Conservation (phyloP, 1,140 invertebrate species). For the Brachionus angularis region DNA sequence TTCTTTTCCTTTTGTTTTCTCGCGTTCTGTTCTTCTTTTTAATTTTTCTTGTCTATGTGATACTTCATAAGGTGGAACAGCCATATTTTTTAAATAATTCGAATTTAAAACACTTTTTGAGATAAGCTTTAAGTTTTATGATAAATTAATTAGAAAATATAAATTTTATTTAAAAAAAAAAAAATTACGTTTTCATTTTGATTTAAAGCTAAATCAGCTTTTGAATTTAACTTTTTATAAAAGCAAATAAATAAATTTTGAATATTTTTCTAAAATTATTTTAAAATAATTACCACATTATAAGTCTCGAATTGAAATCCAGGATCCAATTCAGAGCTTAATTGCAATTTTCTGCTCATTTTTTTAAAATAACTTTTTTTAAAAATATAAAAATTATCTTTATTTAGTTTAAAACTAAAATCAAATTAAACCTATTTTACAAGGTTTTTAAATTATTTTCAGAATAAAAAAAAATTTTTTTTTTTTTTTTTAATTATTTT, state of each 20-base stretch:
- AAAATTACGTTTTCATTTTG: neutral
- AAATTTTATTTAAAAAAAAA: too few species aligned
- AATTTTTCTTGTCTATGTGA: slow-evolving; percentile 11
- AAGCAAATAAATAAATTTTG: neutral
- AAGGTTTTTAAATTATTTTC: too few species aligned
- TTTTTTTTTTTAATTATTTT: too few species aligned
- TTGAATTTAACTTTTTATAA: neutral
- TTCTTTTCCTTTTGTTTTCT: slow-evolving; percentile 68
- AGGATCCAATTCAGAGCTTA: slow-evolving; percentile 4
- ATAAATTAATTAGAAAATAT: too few species aligned
- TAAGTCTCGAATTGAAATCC: neutral
- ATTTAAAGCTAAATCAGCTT: slow-evolving; percentile 3
- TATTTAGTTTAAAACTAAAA: too few species aligned
- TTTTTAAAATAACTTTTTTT: too few species aligned
- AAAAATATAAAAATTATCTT: neutral
- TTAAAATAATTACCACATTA: neutral
- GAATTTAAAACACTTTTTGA: slow-evolving; percentile 34
- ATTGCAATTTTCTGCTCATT: slow-evolving; percentile 34
- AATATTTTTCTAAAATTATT: neutral
- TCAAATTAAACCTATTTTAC: too few species aligned
- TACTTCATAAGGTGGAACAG: slow-evolving; percentile 28
- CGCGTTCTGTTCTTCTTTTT: slow-evolving; percentile 2
- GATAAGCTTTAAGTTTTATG: too few species aligned
- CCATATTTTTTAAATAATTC: slow-evolving; percentile 4
- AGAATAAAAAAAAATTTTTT: too few species aligned